Percentiles rank a stretch among this genome's conserved stretches.
Evolutionary conservation across 2,888 invertebrate genomes (phyloP).

Genomic region (Polydrusus cervinus): DNA sequence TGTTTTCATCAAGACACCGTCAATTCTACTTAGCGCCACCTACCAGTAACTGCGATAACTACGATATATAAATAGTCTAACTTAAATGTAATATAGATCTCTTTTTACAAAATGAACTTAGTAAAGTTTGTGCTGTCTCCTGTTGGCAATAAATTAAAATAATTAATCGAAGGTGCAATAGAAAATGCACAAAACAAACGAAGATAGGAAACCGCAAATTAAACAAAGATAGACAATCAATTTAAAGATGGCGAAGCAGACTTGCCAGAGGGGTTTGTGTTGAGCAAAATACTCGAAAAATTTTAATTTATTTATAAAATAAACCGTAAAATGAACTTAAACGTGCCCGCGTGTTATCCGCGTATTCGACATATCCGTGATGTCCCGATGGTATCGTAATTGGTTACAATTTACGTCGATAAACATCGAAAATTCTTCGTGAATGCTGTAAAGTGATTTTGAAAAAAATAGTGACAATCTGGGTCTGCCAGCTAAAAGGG

Average conservation of each 20-base stretch:
- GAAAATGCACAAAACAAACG: slow-evolving; percentile 38
- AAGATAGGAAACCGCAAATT: slow-evolving; percentile 29
- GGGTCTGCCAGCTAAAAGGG: slow-evolving; percentile 64
- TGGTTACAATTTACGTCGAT: slow-evolving; percentile 16
- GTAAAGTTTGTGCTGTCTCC: slow-evolving; percentile 61
- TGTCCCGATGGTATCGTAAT: slow-evolving; percentile 60
- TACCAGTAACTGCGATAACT: too few relatives aligned
- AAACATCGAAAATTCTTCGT: slow-evolving; percentile 22
- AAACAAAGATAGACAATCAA: slow-evolving; percentile 57
- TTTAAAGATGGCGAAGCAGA: slow-evolving; percentile 67
- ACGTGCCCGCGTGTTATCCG: slow-evolving; percentile 25
- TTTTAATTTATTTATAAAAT: slow-evolving; percentile 34
- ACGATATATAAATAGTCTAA: too few relatives aligned
- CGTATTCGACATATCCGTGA: slow-evolving; percentile 5
- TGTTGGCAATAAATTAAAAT: slow-evolving; percentile 66
- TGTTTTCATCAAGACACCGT: too few relatives aligned
- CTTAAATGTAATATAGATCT: not conserved
- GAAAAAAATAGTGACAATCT: slow-evolving; percentile 63
- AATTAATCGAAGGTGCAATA: slow-evolving; percentile 72
- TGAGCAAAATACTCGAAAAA: slow-evolving; percentile 61
- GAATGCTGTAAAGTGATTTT: slow-evolving; percentile 47
- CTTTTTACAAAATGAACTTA: not conserved
- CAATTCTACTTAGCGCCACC: too few relatives aligned
- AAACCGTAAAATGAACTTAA: slow-evolving; percentile 37
- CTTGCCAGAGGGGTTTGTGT: slow-evolving; percentile 69